These are phyloP conservation scores for Sebastes itinus DNA, from an alignment of 2,797 vertebrate species.

Conservation along the genomic window DNA sequence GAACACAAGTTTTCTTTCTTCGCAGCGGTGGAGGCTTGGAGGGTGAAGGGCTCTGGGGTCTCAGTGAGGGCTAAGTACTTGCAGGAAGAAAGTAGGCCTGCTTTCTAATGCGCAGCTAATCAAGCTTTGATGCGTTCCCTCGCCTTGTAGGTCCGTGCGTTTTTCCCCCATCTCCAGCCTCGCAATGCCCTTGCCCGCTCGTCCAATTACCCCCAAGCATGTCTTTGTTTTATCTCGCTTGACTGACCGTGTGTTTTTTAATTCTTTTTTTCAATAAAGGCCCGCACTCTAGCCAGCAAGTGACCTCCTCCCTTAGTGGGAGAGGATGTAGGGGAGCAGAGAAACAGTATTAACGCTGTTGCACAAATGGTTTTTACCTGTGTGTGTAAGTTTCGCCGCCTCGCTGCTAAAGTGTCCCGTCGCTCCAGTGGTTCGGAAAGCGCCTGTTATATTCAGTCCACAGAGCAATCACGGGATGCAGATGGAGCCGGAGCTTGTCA, in stretches of 20 bases:
- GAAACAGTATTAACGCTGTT: conserved; percentile 44
- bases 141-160: conserved; percentile 32
- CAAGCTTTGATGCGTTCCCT: conserved; percentile 71
- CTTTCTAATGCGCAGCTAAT: conserved; percentile 71
- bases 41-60: conserved; percentile 54
- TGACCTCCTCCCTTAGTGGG: conserved; percentile 29
- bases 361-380: conserved; percentile 70
- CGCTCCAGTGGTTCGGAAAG: conserved; percentile 75
- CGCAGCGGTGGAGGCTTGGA: background rate
- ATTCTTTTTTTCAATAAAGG: conserved; percentile 36
- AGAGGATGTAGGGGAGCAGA: conserved; percentile 29
- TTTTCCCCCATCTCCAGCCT: conserved; percentile 23
- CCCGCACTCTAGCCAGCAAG: conserved; percentile 28
- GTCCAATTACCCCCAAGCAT: conserved; percentile 66
- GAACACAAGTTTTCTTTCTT: conserved; percentile 75
- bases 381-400: conserved; percentile 58
- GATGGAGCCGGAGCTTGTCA: conserved; percentile 70
- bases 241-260: conserved; percentile 30
- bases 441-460: conserved; percentile 75
- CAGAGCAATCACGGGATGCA: conserved; percentile 75
- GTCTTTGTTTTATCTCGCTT: conserved; percentile 72
- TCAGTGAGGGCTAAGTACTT: conserved; percentile 61
- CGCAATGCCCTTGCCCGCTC: conserved; percentile 32
- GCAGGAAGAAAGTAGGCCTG: conserved; percentile 48
- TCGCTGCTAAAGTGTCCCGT: conserved; percentile 59